Percentiles rank a stretch among this genome's conserved stretches.
phyloP scores from a whole-genome alignment of 2,888 invertebrate genomes.

The Cheilosia soror region DNA sequence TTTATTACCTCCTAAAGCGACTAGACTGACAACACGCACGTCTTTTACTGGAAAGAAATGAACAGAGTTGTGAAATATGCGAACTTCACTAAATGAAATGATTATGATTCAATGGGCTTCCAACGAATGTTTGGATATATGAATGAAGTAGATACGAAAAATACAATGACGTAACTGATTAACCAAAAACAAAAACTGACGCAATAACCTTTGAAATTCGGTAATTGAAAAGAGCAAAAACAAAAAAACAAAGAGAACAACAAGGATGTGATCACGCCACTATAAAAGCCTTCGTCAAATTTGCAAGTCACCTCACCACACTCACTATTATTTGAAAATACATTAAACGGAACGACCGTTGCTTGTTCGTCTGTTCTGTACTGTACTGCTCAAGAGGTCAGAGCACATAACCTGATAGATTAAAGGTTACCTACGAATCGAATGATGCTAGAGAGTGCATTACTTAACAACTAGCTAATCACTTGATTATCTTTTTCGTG shows the following conservation, averaged over 20 bases:
- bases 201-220: constrained; percentile 38
- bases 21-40: not conserved
- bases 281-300: not conserved
- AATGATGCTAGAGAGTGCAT: constrained; percentile 8
- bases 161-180: constrained; percentile 1
- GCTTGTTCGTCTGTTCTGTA: too few species aligned
- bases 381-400: too few species aligned
- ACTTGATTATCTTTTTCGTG: too few species aligned
- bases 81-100: constrained; percentile 8
- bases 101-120: constrained; percentile 19
- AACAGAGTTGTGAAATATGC: constrained; percentile 30
- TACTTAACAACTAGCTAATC: too few species aligned
- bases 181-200: constrained; percentile 39
- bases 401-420: too few species aligned
- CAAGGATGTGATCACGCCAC: constrained; percentile 46
- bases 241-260: not conserved
- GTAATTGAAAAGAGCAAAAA: not conserved
- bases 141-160: constrained; percentile 8
- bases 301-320: constrained; percentile 18
- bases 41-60: constrained; percentile 11
- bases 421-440: not conserved
- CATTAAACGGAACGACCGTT: too few species aligned
- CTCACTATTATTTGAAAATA: not conserved
- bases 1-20: not conserved
- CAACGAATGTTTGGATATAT: constrained; percentile 7